Evolutionary conservation across 1,140 invertebrate species (phyloP), one percentile per base, ranked within the genome.

Genomic region (Drosophila simulans): DNA sequence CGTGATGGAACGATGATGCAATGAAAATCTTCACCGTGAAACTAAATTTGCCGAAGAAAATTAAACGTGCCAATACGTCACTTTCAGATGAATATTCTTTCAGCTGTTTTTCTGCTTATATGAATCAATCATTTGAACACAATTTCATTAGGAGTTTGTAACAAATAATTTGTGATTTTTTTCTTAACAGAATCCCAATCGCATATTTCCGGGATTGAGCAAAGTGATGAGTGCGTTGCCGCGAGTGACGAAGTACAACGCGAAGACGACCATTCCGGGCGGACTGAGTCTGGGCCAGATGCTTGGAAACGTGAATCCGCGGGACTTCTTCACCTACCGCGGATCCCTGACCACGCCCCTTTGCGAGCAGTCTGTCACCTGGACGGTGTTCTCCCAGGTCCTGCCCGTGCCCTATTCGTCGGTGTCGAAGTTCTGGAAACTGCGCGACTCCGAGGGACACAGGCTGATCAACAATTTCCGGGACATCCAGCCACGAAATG

Each of bases 281-380:
- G 49, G 69, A 2, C 22, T 77, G 82, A 93, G 57, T 93, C 95
- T 91, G 93, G 95, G 54, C 80, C 95, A 57, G 93, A 92, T 58
- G 94, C 95, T 43, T 77, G 95, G 51, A 93, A 92, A 73, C 93
- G 93, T 91, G 34, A 86, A 93, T 65, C 92, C 90, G 3, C 92
- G 93, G 13, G 86, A 94, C 5, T 96, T 94, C 93, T 98, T 96
- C 93, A 97, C 96, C 0, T 98, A 98, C 92, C 94, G 94, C 27
- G 91, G 98, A 0, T 98, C 97, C 0, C 93, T 99, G 39, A 99
- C 98, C 4, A 98, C 97, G 0, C 97, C 98, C 0, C 97, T 97
- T 0, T 98, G 97, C 82, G 95, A 94, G 37, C 97, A 99, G 93
- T 95, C 95, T 43, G 97, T 99, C 34, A 97, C 95, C 11, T 99